Conservation (phyloP, 1,140 invertebrate genomes). For the Goniozus legneri region DNA sequence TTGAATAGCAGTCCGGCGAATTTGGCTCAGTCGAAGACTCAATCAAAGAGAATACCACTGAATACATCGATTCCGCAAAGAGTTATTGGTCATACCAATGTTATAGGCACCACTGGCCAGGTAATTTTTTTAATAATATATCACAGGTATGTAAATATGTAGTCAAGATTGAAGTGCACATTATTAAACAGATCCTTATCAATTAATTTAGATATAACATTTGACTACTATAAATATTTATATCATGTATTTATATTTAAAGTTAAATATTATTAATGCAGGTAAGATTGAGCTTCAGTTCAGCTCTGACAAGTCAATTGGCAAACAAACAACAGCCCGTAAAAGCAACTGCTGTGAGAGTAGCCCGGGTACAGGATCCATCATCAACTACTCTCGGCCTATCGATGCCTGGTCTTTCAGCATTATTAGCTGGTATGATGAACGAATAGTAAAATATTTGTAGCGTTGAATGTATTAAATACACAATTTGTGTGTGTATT, state of each 20-base stretch:
- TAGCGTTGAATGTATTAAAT: background rate
- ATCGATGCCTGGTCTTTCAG: conserved; percentile 55
- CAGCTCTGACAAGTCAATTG: conserved; percentile 44
- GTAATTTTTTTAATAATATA: no score
- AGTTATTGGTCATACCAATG: conserved; percentile 49
- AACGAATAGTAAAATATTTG: background rate
- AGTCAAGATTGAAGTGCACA: no score
- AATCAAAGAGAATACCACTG: conserved; percentile 44
- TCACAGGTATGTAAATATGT: no score
- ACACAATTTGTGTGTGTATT: background rate
- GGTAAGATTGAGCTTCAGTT: conserved; percentile 48
- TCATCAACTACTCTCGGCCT: conserved; percentile 51
- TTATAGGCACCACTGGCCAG: conserved; percentile 48
- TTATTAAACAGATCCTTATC: background rate
- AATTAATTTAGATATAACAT: background rate
- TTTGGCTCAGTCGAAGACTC: conserved; percentile 44
- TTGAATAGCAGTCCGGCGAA: conserved; percentile 69
- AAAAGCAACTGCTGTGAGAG: conserved; percentile 49
- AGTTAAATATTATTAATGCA: conserved; percentile 22
- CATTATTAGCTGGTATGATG: conserved; percentile 51
- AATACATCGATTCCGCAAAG: conserved; percentile 46
- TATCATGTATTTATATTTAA: background rate
- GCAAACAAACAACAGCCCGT: conserved; percentile 46
- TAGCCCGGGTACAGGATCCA: conserved; percentile 47
- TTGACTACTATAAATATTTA: no score